Evolutionary conservation across 2,113 vertebrate genomes (phyloP).

Genomic region (Psilopogon haemacephalus): DNA sequence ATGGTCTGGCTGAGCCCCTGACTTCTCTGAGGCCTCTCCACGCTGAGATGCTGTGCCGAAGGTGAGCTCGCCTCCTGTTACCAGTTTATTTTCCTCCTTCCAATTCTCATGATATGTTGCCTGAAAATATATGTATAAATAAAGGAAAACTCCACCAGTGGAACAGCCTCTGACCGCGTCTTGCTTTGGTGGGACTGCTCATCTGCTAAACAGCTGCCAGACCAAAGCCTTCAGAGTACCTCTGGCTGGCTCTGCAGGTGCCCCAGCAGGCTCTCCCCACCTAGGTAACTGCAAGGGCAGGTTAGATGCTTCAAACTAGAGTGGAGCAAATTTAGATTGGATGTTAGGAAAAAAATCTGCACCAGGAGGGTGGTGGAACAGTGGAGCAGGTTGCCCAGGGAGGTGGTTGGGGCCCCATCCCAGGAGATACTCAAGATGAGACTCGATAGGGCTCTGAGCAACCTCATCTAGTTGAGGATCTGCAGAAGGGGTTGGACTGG

Average conservation of each 20-base stretch:
- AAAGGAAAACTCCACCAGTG: slow-evolving; percentile 50
- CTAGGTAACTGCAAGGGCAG: neutral
- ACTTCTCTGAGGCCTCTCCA: neutral
- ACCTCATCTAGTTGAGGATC: too few species aligned
- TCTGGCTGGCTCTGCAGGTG: neutral
- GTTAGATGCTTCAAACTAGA: neutral
- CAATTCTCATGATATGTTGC: slow-evolving; percentile 34
- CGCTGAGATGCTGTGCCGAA: neutral
- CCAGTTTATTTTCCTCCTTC: neutral
- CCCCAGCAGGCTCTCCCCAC: neutral
- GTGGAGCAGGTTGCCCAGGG: too few species aligned
- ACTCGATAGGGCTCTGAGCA: too few species aligned
- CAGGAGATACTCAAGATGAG: too few species aligned
- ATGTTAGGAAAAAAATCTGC: too few species aligned
- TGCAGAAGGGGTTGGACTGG: too few species aligned
- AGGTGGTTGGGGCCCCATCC: too few species aligned
- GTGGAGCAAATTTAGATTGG: too few species aligned
- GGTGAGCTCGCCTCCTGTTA: neutral
- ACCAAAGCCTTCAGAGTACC: neutral
- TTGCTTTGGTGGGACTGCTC: slow-evolving; percentile 2
- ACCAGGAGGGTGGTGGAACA: too few species aligned
- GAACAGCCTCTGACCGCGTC: neutral
- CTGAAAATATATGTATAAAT: slow-evolving; percentile 57
- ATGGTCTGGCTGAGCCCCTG: neutral
- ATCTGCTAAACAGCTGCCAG: neutral